Evolutionary conservation across 2,888 invertebrate species (phyloP).

Genomic region (Chloromyia formosa): DNA sequence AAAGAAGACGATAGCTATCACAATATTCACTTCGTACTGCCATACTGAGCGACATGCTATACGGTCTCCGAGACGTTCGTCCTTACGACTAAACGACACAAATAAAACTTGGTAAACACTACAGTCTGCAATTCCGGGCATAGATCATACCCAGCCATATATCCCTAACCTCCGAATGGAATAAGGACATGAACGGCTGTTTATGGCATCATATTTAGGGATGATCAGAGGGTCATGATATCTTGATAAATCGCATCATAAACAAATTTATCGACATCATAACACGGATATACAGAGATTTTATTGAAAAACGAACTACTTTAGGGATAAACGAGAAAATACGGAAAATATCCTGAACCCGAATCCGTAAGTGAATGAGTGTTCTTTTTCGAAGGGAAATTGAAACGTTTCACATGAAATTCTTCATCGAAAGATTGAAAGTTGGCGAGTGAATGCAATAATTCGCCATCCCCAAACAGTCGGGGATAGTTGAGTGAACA

Average conservation of each 20-base stretch:
- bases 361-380: neutral
- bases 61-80: constrained; percentile 9
- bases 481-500: constrained; percentile 9
- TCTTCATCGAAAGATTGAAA: constrained; percentile 15
- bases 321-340: constrained; percentile 40
- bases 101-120: constrained; percentile 43
- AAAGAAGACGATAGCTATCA: constrained; percentile 31
- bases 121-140: constrained; percentile 26
- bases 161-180: constrained; percentile 18
- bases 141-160: constrained; percentile 23
- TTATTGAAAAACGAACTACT: constrained; percentile 48
- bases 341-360: constrained; percentile 9
- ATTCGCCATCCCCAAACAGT: constrained; percentile 6
- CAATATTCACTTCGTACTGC: constrained; percentile 23
- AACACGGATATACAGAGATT: constrained; percentile 47
- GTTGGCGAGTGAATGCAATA: constrained; percentile 30
- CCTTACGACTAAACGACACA: constrained; percentile 27
- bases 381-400: constrained; percentile 29
- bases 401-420: constrained; percentile 32
- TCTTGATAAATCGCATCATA: constrained; percentile 49
- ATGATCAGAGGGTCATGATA: constrained; percentile 37
- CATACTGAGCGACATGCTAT: constrained; percentile 22
- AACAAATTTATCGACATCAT: constrained; percentile 49
- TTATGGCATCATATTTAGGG: constrained; percentile 46
- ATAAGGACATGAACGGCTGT: constrained; percentile 42